phyloP scores from a whole-genome alignment of 2,888 invertebrate genomes.

The Diplazon laetatorius region DNA sequence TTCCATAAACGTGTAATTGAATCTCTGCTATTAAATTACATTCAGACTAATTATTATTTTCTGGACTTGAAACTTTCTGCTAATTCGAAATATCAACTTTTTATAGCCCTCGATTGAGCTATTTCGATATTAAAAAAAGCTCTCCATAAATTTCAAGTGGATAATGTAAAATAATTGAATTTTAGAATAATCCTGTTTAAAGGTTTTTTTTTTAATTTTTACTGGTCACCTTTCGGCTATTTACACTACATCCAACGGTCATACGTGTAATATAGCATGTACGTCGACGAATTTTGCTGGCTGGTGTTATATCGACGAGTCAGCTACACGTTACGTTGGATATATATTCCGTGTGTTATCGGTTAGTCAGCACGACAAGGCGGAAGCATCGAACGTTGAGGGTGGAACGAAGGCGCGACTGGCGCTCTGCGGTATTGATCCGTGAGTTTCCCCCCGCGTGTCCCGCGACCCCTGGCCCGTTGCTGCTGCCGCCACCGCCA shows the following conservation, averaged over 20 bases:
- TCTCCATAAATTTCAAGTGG: not conserved
- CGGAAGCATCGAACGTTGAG: conserved; percentile 74
- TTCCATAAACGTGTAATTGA: too few species aligned
- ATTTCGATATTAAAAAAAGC: not conserved
- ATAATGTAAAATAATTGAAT: not conserved
- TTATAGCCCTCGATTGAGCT: not conserved
- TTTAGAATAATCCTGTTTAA: not conserved
- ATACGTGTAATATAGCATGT: not conserved
- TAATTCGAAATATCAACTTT: not conserved
- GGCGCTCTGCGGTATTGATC: conserved; percentile 81
- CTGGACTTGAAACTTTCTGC: too few species aligned
- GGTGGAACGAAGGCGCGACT: conserved; percentile 77
- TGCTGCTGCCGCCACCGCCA: conserved; percentile 61
- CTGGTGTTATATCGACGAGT: conserved; percentile 8
- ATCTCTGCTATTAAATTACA: too few species aligned
- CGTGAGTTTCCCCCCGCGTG: conserved; percentile 76
- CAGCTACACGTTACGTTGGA: not conserved
- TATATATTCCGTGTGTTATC: conserved; percentile 33
- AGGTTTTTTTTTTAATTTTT: conserved; percentile 1
- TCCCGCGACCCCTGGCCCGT: conserved; percentile 70
- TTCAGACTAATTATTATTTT: too few species aligned
- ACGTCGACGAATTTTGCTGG: conserved; percentile 2
- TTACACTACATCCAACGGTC: not conserved
- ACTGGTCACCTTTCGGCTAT: not conserved
- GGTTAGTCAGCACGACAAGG: conserved; percentile 61